These are phyloP conservation scores for Luperina testacea DNA, from an alignment of 2,888 invertebrate species.

Conservation along the genomic window DNA sequence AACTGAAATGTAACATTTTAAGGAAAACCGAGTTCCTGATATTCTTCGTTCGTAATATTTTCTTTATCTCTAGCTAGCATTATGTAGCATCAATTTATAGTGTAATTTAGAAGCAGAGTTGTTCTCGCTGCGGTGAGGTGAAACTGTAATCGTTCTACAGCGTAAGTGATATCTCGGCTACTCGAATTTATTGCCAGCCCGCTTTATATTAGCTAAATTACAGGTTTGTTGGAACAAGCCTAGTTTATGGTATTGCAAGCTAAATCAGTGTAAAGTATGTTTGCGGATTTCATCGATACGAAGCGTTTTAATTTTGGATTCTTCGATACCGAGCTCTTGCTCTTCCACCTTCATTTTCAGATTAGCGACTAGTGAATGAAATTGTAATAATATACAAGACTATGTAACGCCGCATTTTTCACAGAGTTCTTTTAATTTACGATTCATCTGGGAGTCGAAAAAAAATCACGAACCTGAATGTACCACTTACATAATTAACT, in stretches of 20 bases:
- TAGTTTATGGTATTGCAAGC: constrained; percentile 49
- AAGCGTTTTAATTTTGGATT: constrained; percentile 37
- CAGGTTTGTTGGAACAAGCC: constrained; percentile 38
- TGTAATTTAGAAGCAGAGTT: constrained; percentile 45
- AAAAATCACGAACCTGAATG: constrained; percentile 14
- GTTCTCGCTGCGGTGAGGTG: constrained; percentile 30
- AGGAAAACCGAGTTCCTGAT: constrained; percentile 19
- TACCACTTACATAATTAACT: constrained; percentile 31
- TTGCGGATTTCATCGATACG: constrained; percentile 48
- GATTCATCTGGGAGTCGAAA: neutral
- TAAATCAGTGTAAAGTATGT: constrained; percentile 54
- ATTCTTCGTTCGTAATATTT: constrained; percentile 7
- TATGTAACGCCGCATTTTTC: constrained; percentile 10
- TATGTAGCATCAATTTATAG: constrained; percentile 33
- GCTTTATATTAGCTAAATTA: constrained; percentile 49
- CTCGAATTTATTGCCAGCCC: constrained; percentile 41
- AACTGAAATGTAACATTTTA: constrained; percentile 2
- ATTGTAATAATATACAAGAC: constrained; percentile 31
- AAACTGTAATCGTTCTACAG: constrained; percentile 52
- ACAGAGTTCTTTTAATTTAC: constrained; percentile 19
- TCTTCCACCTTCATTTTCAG: constrained; percentile 43
- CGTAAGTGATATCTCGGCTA: constrained; percentile 45
- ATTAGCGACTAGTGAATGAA: constrained; percentile 46
- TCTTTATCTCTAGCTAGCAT: constrained; percentile 22
- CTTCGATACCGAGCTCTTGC: constrained; percentile 22